A percentile compares a stretch with the other conserved stretches of the same genome.
These are phyloP conservation scores for Coenobita brevimanus DNA, from an alignment of 1,140 invertebrate species.

Conservation along the genomic window DNA sequence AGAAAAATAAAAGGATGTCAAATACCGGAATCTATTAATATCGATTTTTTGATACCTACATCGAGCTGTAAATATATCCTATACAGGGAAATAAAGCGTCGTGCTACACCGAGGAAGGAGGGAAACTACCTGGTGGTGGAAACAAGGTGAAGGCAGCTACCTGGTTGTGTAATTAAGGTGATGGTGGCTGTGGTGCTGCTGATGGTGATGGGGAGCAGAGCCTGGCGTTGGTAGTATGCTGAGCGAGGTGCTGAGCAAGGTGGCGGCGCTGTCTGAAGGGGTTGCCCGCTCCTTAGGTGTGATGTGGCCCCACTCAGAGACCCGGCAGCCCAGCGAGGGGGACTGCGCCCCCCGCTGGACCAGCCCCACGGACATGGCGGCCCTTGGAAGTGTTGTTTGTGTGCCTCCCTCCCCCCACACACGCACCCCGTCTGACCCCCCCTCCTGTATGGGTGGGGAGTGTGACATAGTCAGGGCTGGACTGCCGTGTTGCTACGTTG, in stretches of 20 bases:
- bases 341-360: constrained; percentile 56
- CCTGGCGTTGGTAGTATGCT: constrained; percentile 14
- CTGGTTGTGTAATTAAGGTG: no score
- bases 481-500: constrained; percentile 47
- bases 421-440: neutral
- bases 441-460: neutral
- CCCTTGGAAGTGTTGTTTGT: constrained; percentile 51
- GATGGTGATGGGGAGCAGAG: neutral
- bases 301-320: constrained; percentile 49
- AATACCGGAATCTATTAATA: no score
- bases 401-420: constrained; percentile 47
- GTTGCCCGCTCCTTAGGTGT: constrained; percentile 56
- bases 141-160: no score
- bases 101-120: no score
- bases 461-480: constrained; percentile 51
- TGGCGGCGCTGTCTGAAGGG: constrained; percentile 46
- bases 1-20: no score
- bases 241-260: constrained; percentile 45
- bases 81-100: no score
- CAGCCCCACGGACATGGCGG: constrained; percentile 55
- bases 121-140: no score
- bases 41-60: no score
- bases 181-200: neutral
- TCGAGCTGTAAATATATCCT: no score
- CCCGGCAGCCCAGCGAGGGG: constrained; percentile 2